Percentiles rank a stretch among this genome's conserved stretches.
Conservation (phyloP, 2,797 vertebrate genomes). For the Alca torda region DNA sequence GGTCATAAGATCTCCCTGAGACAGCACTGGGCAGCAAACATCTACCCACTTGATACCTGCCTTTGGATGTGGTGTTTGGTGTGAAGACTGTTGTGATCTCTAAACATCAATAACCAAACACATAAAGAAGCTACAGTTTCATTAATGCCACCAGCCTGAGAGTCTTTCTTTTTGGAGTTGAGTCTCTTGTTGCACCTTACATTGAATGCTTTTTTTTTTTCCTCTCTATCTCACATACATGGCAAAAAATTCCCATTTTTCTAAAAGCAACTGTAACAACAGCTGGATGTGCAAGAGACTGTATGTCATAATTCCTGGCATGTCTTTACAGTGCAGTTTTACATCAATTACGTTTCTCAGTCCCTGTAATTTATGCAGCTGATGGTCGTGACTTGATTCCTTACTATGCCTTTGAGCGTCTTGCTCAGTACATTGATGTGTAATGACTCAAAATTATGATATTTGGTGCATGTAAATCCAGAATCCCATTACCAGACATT, state of each 20-base stretch:
- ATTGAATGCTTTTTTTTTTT: neutral
- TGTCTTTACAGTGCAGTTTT: neutral
- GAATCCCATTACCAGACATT: neutral
- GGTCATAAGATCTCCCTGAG: too few relatives aligned
- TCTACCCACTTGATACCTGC: too few relatives aligned
- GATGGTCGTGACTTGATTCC: constrained; percentile 3
- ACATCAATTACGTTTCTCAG: neutral
- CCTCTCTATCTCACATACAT: accelerated
- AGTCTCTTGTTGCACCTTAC: neutral
- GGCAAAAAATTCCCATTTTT: neutral
- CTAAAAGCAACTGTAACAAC: neutral
- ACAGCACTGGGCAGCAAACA: too few relatives aligned
- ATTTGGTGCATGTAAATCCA: neutral
- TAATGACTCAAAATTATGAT: neutral
- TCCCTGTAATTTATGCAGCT: constrained; percentile 3
- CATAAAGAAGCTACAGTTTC: neutral
- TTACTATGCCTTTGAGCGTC: neutral
- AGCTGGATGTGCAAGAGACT: neutral
- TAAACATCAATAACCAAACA: neutral
- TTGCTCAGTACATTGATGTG: neutral
- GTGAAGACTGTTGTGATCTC: accelerated
- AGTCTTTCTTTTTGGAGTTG: neutral
- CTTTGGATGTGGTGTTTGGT: neutral
- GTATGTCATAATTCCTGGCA: neutral
- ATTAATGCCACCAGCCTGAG: neutral